phyloP scores from a whole-genome alignment of 2,888 invertebrate genomes.

The Drosophila ezoana region DNA sequence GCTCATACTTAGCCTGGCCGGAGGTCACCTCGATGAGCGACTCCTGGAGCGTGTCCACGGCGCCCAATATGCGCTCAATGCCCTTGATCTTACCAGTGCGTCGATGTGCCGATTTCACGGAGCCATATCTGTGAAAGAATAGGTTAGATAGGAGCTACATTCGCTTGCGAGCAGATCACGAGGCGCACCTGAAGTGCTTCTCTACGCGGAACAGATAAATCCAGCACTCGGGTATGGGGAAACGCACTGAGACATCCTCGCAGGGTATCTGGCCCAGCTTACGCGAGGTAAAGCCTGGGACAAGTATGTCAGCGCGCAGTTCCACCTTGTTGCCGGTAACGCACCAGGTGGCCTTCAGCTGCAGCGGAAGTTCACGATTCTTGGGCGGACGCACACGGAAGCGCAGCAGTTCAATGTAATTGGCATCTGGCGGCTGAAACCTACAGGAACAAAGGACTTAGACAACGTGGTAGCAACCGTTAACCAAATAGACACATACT shows the following conservation, averaged over 20 bases:
- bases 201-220: constrained; percentile 99
- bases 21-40: constrained; percentile 98
- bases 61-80: constrained; percentile 95
- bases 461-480: neutral
- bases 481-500: constrained; percentile 86
- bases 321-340: constrained; percentile 96
- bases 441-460: constrained; percentile 84
- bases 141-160: neutral
- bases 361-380: constrained; percentile 98
- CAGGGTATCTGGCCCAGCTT: constrained; percentile 98
- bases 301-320: constrained; percentile 96
- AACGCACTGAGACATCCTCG: constrained; percentile 97
- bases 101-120: constrained; percentile 96
- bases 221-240: constrained; percentile 99
- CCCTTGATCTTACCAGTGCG: constrained; percentile 96
- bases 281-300: constrained; percentile 98
- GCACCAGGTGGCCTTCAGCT: constrained; percentile 95
- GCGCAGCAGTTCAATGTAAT: constrained; percentile 98
- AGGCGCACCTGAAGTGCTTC: constrained; percentile 91
- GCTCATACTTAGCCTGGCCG: constrained; percentile 99
- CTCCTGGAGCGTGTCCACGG: constrained; percentile 95
- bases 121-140: constrained; percentile 90
- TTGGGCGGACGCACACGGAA: constrained; percentile 97
- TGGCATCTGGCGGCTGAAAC: constrained; percentile 98
- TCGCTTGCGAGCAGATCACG: too few species aligned